These are phyloP conservation scores for Rhysida immarginata DNA, from an alignment of 1,140 invertebrate genomes.

Conservation along the genomic window DNA sequence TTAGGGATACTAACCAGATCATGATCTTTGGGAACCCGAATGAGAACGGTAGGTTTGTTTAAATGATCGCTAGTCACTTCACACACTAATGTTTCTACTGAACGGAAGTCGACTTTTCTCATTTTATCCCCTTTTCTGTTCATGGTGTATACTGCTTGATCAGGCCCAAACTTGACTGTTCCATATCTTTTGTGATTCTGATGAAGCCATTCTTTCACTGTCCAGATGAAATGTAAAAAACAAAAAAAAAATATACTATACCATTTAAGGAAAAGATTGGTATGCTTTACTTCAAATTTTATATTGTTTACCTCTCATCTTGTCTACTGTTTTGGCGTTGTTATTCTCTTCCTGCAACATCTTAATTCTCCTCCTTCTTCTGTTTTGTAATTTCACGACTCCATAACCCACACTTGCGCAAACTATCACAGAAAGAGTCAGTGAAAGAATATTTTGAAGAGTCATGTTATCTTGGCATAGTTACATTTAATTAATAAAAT, in stretches of 20 bases:
- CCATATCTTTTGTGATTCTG: constrained; percentile 80
- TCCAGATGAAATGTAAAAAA: constrained; percentile 16
- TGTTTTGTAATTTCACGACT: constrained; percentile 80
- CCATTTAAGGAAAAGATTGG: not conserved
- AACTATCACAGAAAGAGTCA: too few relatives aligned
- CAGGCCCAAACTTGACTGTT: constrained; percentile 56
- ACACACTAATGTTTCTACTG: constrained; percentile 52
- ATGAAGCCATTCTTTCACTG: constrained; percentile 88
- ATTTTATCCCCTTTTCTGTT: constrained; percentile 79
- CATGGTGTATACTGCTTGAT: constrained; percentile 59
- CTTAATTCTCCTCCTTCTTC: constrained; percentile 55
- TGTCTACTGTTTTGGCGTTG: constrained; percentile 59
- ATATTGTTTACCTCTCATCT: constrained; percentile 41
- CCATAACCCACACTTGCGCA: constrained; percentile 80
- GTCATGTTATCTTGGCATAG: too few relatives aligned
- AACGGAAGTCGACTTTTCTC: constrained; percentile 55
- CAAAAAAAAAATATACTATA: not conserved
- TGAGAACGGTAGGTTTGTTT: constrained; percentile 66
- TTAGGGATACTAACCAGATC: constrained; percentile 54
- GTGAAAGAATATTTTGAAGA: too few relatives aligned
- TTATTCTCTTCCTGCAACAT: constrained; percentile 61
- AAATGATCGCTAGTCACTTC: constrained; percentile 51
- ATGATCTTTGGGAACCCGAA: constrained; percentile 81
- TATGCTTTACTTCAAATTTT: too few relatives aligned
- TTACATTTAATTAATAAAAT: too few relatives aligned